A percentile compares a stretch with the other conserved stretches of the same genome.
Conservation (phyloP, 1,140 invertebrate species). For the Heliconius congener region DNA sequence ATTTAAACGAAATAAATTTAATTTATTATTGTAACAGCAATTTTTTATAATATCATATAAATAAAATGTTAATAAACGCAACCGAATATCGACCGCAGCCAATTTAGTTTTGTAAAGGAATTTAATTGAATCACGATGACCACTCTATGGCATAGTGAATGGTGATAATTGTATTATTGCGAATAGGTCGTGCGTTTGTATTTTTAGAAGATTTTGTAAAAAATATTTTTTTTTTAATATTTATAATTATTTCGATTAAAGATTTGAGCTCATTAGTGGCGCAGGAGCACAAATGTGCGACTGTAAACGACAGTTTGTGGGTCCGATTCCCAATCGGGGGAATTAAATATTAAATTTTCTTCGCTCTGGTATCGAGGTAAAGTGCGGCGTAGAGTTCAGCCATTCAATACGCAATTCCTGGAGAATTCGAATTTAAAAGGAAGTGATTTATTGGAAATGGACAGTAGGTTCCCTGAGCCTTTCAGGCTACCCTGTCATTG, state of each 20-base stretch:
- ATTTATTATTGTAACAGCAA: neutral
- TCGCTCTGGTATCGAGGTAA: too few species aligned
- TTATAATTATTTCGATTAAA: too few species aligned
- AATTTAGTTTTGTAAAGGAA: constrained; percentile 9
- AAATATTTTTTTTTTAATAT: too few species aligned
- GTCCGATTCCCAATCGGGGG: too few species aligned
- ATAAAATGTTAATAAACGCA: constrained; percentile 1
- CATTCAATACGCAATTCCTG: neutral
- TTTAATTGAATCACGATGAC: constrained; percentile 11
- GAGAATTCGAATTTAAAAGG: neutral
- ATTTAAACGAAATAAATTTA: neutral
- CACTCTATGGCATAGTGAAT: neutral
- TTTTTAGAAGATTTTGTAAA: neutral
- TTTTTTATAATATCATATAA: neutral
- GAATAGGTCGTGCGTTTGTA: neutral
- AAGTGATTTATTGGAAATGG: neutral
- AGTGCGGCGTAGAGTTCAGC: too few species aligned
- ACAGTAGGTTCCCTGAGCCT: too few species aligned
- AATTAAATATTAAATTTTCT: too few species aligned
- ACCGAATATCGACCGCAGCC: constrained; percentile 8
- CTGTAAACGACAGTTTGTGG: too few species aligned
- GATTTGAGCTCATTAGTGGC: too few species aligned
- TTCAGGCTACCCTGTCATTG: too few species aligned
- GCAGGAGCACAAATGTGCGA: too few species aligned
- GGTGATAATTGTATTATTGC: neutral